Conservation (phyloP, 2,888 invertebrate species). For the Tholera decimalis region DNA sequence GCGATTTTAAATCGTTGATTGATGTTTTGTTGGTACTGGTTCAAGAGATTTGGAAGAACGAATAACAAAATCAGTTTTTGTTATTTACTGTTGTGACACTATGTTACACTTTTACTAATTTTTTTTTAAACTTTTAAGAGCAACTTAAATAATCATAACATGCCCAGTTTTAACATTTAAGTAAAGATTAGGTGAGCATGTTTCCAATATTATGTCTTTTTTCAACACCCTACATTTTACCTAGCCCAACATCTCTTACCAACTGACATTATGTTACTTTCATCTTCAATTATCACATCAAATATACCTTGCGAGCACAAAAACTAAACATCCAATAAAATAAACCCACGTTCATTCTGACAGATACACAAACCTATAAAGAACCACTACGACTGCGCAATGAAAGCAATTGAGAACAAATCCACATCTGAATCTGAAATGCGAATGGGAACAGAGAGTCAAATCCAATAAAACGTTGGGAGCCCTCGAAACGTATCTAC, state of each 20-base stretch:
- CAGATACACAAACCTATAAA: conserved; percentile 40
- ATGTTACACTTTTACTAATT: conserved; percentile 7
- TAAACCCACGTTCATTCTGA: conserved; percentile 6
- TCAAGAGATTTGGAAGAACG: conserved; percentile 14
- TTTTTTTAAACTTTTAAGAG: not conserved
- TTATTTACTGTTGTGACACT: not conserved
- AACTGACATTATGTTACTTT: not conserved
- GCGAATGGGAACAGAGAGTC: conserved; percentile 87
- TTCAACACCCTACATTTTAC: not conserved
- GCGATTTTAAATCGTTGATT: conserved; percentile 48
- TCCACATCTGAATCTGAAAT: conserved; percentile 85
- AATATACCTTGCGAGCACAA: not conserved
- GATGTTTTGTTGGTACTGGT: conserved; percentile 22
- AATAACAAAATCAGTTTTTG: conserved; percentile 22
- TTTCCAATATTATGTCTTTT: not conserved
- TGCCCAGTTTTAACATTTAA: not conserved
- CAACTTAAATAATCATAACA: not conserved
- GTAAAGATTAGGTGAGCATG: no score
- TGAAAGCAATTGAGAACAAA: conserved; percentile 79
- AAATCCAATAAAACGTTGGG: conserved; percentile 90
- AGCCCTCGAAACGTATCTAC: conserved; percentile 87
- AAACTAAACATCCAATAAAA: conserved; percentile 11
- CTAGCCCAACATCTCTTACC: not conserved
- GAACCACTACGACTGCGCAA: conserved; percentile 82
- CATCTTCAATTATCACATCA: not conserved